Evolutionary conservation across 2,113 vertebrate genomes (phyloP), one percentile per base, ranked within the genome.

Genomic region (Spea bombifrons): DNA sequence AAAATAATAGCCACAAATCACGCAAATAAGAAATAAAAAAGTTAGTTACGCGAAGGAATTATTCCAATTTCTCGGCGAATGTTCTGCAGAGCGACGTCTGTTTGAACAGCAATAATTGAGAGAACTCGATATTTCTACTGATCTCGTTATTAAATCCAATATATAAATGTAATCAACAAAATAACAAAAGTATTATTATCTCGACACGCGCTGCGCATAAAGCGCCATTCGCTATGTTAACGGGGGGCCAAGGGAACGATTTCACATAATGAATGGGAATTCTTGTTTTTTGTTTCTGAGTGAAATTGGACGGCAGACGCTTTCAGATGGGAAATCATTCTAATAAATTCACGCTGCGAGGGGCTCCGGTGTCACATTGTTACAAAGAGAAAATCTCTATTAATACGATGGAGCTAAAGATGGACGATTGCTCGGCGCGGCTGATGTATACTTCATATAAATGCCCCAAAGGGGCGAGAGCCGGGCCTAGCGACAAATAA

Each of bases 71-170:
- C 52, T 45, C 57, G 52, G 52, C 15, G 59, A 45, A 9, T 53
- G 13, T 17, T 57, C 53, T 50, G 4, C n/a, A 45, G 6, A 12
- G 15, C 15, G 71, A n/a, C 30, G 71, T 72, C 30, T 69, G 30
- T 57, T 59, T 57, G 12, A 57, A 57, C 44, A 3, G 17, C 13
- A 59, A 72, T 55, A 59, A 57, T 30, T 72, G 30, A 46, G 55
- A 13, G 55, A 13, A 59, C 4, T 53, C 50, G 50, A 13, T 61
- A 12, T 61, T 61, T 61, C 5, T 61, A 3, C 3, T 61, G 49
- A 86, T 84, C 86, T 85, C 81, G 73, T 86, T 86, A 86, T 86
- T 87, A 86, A 82, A 75, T 75, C 74, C 59, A 86, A 86, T 83
- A 82, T 83, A 84, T 85, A 73, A 83, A 82, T 86, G 85, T 84